A percentile compares a stretch with the other conserved stretches of the same genome.
These are phyloP conservation scores for Rhegmatorhina hoffmannsi DNA, from an alignment of 2,113 vertebrate species.

Conservation along the genomic window DNA sequence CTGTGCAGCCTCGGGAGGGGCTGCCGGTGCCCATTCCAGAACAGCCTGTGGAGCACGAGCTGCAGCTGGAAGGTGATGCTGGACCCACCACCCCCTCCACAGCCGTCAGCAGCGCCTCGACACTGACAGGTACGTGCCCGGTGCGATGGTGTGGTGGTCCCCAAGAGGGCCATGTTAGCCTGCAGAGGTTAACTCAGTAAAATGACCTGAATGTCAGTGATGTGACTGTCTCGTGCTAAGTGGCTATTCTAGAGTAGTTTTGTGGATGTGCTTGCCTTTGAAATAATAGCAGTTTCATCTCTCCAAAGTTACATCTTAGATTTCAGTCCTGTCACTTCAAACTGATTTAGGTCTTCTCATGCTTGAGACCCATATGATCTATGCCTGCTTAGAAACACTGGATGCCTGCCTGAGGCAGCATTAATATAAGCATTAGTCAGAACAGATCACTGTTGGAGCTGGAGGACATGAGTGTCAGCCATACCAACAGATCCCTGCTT, in stretches of 20 bases:
- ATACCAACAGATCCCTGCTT: background rate
- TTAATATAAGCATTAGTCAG: background rate
- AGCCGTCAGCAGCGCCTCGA: slow-evolving; percentile 66
- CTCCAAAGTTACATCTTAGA: background rate
- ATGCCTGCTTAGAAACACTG: background rate
- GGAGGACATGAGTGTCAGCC: background rate
- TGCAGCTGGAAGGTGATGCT: slow-evolving; percentile 80
- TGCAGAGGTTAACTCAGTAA: background rate
- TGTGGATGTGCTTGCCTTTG: background rate
- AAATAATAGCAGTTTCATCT: background rate
- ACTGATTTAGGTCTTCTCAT: background rate
- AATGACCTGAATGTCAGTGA: background rate
- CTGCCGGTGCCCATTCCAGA: slow-evolving; percentile 81
- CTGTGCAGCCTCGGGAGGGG: slow-evolving; percentile 75
- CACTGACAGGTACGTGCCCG: slow-evolving; percentile 68
- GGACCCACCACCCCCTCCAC: slow-evolving; percentile 74
- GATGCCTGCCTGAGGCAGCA: background rate
- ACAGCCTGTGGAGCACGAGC: slow-evolving; percentile 83
- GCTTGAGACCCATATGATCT: background rate
- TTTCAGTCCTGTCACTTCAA: background rate
- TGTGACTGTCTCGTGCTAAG: background rate
- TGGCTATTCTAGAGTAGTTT: background rate
- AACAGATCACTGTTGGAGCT: background rate
- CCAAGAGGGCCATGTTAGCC: fast-evolving
- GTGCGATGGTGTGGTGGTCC: background rate